A percentile compares a stretch with the other conserved stretches of the same genome.
Evolutionary conservation across 2,113 vertebrate species (phyloP).

Genomic region (Myrmophylax atrothorax): DNA sequence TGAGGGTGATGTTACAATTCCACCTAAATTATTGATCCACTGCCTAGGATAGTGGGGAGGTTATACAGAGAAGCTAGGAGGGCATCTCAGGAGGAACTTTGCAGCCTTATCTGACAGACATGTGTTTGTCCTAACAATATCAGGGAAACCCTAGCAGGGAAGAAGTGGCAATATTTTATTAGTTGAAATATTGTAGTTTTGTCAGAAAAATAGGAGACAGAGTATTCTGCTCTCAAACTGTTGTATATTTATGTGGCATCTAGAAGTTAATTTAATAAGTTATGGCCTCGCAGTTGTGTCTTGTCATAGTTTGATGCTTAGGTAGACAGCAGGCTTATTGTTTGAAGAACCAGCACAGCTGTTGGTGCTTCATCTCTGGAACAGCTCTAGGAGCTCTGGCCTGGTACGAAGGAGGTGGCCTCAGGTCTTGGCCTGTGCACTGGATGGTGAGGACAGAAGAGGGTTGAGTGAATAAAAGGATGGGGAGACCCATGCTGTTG

Average conservation of each 20-base stretch:
- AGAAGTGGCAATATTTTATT: constrained; percentile 64
- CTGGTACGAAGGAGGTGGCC: accelerated
- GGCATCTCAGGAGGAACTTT: constrained; percentile 48
- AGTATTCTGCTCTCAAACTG: constrained; percentile 10
- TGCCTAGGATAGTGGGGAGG: not conserved
- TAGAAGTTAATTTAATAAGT: constrained; percentile 62
- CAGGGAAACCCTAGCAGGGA: constrained; percentile 47
- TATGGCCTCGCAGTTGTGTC: constrained; percentile 3
- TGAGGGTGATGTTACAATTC: not conserved
- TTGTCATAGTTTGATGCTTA: not conserved
- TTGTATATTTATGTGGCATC: not conserved
- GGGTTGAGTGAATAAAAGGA: not conserved
- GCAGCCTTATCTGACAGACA: constrained; percentile 51
- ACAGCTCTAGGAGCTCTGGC: not conserved
- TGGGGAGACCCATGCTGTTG: not conserved
- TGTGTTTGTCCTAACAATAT: constrained; percentile 33
- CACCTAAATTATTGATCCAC: not conserved
- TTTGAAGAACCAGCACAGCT: not conserved
- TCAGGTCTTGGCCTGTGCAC: not conserved
- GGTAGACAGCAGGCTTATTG: not conserved
- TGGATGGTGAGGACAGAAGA: not conserved
- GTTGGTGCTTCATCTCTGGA: not conserved
- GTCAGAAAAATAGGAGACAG: not conserved
- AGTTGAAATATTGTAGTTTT: constrained; percentile 47
- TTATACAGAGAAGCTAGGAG: not conserved